Base-by-base conservation (phyloP, 2,888 invertebrate species). In the Ectobius pallidus region DNA sequence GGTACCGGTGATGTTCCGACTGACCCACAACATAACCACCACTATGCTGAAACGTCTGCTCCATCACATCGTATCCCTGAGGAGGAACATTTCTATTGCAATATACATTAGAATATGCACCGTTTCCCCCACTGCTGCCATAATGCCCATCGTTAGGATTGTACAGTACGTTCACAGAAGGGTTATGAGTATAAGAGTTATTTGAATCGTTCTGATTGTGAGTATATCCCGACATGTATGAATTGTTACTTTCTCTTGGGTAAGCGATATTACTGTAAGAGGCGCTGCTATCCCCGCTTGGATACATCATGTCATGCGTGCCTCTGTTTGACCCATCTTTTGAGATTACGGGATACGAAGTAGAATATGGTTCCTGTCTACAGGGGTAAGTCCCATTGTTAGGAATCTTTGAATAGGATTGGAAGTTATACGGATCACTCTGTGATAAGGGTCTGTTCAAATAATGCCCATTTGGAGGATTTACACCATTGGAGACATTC, bases 91-190 rank as follows among this genome's bases (percentile, higher is more conserved):
- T 39, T 25, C 67, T 55, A 18, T 44, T 25, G 42, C 30, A 32
- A 22, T 68, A 72, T 49, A 39, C 30, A 39, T 67, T 67, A 30
- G 67, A 68, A 67, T 52, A 72, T 34, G 52, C 20, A 67, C 67
- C 20, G 55, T 58, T 62, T 39, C 61, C 1, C 18, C 39, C 55
- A 42, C 22, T 11, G 14, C 49, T 30, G 18, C 25, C 20, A 58
- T 61, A 72, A 27, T 67, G 72, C 16, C 67, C 58, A 58, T 20
- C 20, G 20, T 61, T 25, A 14, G 72, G 32, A 44, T 55, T 34
- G 44, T 61, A 72, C 34, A 65, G 30, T 18, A 52, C 18, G 20
- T 55, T 63, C 46, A 42, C 27, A 39, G 44, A 44, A 16, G 44
- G 25, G 39, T 58, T 39, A 39, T 49, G 49, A 52, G 42, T 58